phyloP scores from a whole-genome alignment of 2,113 vertebrate species.

The Pao palembangensis region DNA sequence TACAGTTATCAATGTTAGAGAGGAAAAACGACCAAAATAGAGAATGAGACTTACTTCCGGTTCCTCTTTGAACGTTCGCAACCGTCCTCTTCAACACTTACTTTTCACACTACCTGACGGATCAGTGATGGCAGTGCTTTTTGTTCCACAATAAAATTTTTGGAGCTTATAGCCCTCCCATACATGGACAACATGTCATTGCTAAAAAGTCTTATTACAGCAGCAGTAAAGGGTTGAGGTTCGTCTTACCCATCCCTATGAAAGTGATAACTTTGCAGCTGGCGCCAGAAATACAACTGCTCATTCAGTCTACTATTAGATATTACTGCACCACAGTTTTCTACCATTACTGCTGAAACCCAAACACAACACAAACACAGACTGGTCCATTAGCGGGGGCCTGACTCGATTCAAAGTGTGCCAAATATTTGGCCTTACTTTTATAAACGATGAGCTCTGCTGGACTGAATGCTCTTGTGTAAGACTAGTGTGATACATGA shows the following conservation, averaged over 20 bases:
- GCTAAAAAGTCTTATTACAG: slow-evolving; percentile 54
- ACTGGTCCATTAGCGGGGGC: too few relatives aligned
- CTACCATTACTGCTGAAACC: slow-evolving; percentile 16
- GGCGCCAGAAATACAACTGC: slow-evolving; percentile 53
- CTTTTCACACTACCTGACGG: slow-evolving; percentile 32
- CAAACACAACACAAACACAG: not conserved
- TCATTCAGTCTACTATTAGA: slow-evolving; percentile 48
- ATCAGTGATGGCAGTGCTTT: slow-evolving; percentile 48
- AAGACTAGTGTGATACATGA: slow-evolving; percentile 10
- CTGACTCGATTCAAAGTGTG: not conserved
- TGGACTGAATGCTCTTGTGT: not conserved
- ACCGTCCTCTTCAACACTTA: slow-evolving; percentile 14
- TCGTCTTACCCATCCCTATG: slow-evolving; percentile 52
- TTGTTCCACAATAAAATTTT: slow-evolving; percentile 59
- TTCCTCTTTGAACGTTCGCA: not conserved
- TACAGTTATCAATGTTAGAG: too few relatives aligned
- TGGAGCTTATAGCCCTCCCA: slow-evolving; percentile 35
- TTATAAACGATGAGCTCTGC: not conserved
- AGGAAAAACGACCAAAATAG: too few relatives aligned
- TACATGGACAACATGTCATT: slow-evolving; percentile 50
- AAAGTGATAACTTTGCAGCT: slow-evolving; percentile 62
- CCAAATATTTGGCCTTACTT: not conserved
- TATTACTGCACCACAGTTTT: slow-evolving; percentile 29
- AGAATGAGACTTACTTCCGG: slow-evolving; percentile 12
- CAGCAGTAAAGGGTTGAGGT: slow-evolving; percentile 27